Evolutionary conservation across 2,888 invertebrate species (phyloP), one percentile per base, ranked within the genome.

Genomic region (Mythimna loreyi): DNA sequence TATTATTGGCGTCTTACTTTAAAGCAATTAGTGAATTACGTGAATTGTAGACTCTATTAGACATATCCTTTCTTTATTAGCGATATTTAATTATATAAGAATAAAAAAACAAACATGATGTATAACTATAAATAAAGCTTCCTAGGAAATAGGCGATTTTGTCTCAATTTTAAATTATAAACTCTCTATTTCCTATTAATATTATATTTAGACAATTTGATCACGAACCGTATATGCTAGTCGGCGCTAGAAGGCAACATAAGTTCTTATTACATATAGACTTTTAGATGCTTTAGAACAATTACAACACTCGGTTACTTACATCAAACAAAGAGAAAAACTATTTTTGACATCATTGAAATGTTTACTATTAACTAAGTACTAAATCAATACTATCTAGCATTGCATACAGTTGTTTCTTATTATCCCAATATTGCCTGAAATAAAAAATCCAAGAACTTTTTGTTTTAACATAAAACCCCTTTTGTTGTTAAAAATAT

Each of bases 21-120:
- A 68, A 71, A 71, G 69, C 61, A 71, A 64, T 81, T 66, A 36
- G 59, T 59, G 49, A 61, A 36, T 58, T 9, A 65, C 50, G 63
- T 57, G 55, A 58, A 68, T 55, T 69, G 21, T 71, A 60, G 53
- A 64, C 50, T 68, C 36, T 40, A 58, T 40, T 66, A n/a, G 63
- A 76, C 69, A 71, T 59, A 80, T 72, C 63, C 74, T 67, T 76
- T 80, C 33, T 53, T 55, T 55, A 33, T 83, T 80, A 82, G 79
- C 81, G 83, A 87, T 77, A 81, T 81, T 83, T 85, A 86, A 40
- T 40, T 19, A 40, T 16, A 86, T 83, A 86, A 85, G 77, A 82
- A 72, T 28, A 80, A 75, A 83, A 50, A 81, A 84, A 84, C 77
- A 82, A 80, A 80, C 72, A 85, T 78, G 69, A 75, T 82, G 77